A percentile compares a stretch with the other conserved stretches of the same genome.
phyloP scores from a whole-genome alignment of 2,797 vertebrate genomes.

The Pristis pectinata region DNA sequence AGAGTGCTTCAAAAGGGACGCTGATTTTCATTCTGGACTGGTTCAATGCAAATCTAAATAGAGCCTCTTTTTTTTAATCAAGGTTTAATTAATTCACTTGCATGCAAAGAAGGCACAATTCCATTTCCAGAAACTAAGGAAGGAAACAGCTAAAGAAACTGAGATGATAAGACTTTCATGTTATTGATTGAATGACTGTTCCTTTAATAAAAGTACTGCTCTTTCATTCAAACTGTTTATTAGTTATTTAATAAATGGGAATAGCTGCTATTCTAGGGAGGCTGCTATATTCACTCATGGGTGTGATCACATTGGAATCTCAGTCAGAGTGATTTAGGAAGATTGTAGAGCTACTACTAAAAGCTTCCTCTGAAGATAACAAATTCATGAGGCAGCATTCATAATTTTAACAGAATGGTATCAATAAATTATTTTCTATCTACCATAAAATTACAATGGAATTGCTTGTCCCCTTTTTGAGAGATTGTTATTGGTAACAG shows the following conservation, averaged over 20 bases:
- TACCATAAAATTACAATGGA: background rate
- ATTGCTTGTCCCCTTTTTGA: background rate
- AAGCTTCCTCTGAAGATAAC: background rate
- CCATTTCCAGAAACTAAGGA: too few species aligned
- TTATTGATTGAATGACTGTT: background rate
- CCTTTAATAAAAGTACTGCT: background rate
- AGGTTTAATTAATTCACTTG: too few species aligned
- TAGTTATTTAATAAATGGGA: background rate
- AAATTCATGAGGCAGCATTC: background rate
- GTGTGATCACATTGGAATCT: background rate
- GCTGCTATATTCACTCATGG: background rate
- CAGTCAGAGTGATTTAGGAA: background rate
- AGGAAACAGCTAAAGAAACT: background rate
- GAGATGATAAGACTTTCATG: background rate
- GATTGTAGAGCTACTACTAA: background rate
- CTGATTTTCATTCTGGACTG: too few species aligned
- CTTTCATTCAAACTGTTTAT: background rate
- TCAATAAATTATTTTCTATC: conserved; percentile 7
- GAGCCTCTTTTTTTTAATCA: too few species aligned
- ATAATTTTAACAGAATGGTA: background rate
- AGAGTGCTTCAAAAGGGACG: too few species aligned
- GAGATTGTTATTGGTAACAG: background rate
- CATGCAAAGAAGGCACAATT: too few species aligned
- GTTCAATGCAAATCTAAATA: too few species aligned
- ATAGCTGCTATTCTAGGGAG: background rate